Base-by-base conservation (phyloP, 2,113 vertebrate species). In the Scomber colias region DNA sequence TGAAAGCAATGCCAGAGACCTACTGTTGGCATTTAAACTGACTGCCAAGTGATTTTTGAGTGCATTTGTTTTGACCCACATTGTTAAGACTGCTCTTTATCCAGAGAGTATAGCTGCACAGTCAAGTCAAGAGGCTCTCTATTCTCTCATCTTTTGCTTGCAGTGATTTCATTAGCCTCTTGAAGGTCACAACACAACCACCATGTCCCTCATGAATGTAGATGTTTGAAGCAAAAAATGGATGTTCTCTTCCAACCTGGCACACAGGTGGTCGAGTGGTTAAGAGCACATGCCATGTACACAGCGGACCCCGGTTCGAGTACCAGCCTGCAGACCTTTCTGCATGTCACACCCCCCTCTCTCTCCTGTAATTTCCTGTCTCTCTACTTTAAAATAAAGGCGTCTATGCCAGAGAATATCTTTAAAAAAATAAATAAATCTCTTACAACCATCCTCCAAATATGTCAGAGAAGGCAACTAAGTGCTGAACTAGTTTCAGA, bases 21-120 rank as follows among this genome's bases (percentile, higher is more conserved):
- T 11, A 49, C 17, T 53, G 55, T 31, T 77, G 68, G 31, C 53
- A 69, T 85, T 77, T 81, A 45, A 75, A 67, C 50, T 63, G 53
- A 69, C 57, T 49, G 57, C 53, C 3, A 27, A 35, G 51, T 50
- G 27, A 53, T 69, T 68, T 70, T 62, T 51, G 46, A 66, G 51
- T 27, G 66, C 54, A 19, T 67, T 56, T 46, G 6, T 69, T 48
- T 45, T 76, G 53, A 81, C 50, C 84, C 21, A 45, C 17, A 27
- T 64, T 56, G 30, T 75, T 31, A 62, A 35, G 46, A 68, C 50
- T 12, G 9, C 35, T 71, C 21, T 61, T 75, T 55, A 71, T 21
- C 67, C 17, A 59, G 19, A 67, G 30, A 72, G 24, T 55, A 21
- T n/a, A 21, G 45, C 27, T 40, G 35, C 49, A 50, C 16, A 45